Percentiles rank a stretch among this genome's conserved stretches.
These are phyloP conservation scores for Platorchestia sp. DNA, from an alignment of 1,140 invertebrate genomes.

Conservation along the genomic window DNA sequence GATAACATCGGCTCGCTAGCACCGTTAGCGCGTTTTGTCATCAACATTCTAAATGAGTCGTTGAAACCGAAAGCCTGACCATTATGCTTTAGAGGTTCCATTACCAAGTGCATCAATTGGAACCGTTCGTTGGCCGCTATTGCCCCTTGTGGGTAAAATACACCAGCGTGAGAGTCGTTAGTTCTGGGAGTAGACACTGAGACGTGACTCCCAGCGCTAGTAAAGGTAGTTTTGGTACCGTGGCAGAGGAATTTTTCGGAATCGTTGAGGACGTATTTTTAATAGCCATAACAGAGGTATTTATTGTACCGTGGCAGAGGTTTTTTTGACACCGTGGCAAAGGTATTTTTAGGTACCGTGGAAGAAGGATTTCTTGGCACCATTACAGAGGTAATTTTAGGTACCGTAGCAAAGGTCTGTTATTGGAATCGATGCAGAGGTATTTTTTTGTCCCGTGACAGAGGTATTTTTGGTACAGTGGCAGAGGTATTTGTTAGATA, in stretches of 20 bases:
- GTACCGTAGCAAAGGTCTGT: too few relatives aligned
- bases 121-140: not conserved
- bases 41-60: not conserved
- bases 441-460: too few relatives aligned
- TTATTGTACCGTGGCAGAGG: too few relatives aligned
- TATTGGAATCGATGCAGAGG: too few relatives aligned
- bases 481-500: too few relatives aligned
- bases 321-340: too few relatives aligned
- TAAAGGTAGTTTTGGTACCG: not conserved
- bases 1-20: not conserved
- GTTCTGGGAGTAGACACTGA: not conserved
- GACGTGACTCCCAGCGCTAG: not conserved
- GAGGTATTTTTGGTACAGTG: too few relatives aligned
- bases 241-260: too few relatives aligned
- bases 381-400: not conserved
- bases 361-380: not conserved
- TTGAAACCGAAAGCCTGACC: not conserved
- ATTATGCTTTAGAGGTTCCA: not conserved
- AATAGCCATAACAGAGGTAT: too few relatives aligned
- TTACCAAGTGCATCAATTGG: not conserved
- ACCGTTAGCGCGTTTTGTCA: not conserved
- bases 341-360: too few relatives aligned
- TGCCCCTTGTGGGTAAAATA: not conserved
- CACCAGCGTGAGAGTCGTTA: not conserved
- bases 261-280: too few relatives aligned